Base-by-base conservation (phyloP, 2,113 vertebrate species). In the Sceloporus undulatus region DNA sequence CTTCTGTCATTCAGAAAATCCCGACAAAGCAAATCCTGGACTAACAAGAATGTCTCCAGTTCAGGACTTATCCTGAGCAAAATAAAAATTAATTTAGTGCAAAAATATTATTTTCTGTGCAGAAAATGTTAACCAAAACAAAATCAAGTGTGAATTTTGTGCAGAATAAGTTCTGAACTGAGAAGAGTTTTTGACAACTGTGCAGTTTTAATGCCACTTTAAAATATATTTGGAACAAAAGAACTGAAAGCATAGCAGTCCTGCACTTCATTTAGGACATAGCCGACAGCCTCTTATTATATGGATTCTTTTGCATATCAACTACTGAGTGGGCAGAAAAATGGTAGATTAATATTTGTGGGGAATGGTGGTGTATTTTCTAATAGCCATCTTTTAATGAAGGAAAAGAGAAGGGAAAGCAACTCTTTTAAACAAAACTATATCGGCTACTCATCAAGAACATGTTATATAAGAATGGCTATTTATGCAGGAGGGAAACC, bases 191-290 rank as follows among this genome's bases (percentile, higher is more conserved):
- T 87, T 18, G 18, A 62, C 16, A 16, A 2, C 59, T 62, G 13
- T 91, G 91, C 65, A 84, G 59, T 73, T 94, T 85, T 95, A 94
- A 93, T 92, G 88, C 0, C 3, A 73, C 82, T 74, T 87, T 90
- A 75, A 85, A 91, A 85, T 84, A 74, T 85, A 94, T 92, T 65
- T 91, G 87, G 83, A 87, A 75, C 80, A 75, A 70, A 73, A 91
- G 89, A 92, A 85, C 14, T 73, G 52, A 19, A 79, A 82, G n/a
- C 74, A 76, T 85, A 80, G 29, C 2, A 71, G 21, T n/a, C 14
- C 2, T 81, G 18, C 82, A 1, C 54, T 88, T 1, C 75, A 1
- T 89, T 87, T 88, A 82, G 66, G 73, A 21, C 59, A 42, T 68
- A 21, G 25, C 88, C 76, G 48, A 62, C 0, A 34, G 52, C 62